Conservation (phyloP, 1,140 invertebrate genomes). For the Nephotettix cincticeps region DNA sequence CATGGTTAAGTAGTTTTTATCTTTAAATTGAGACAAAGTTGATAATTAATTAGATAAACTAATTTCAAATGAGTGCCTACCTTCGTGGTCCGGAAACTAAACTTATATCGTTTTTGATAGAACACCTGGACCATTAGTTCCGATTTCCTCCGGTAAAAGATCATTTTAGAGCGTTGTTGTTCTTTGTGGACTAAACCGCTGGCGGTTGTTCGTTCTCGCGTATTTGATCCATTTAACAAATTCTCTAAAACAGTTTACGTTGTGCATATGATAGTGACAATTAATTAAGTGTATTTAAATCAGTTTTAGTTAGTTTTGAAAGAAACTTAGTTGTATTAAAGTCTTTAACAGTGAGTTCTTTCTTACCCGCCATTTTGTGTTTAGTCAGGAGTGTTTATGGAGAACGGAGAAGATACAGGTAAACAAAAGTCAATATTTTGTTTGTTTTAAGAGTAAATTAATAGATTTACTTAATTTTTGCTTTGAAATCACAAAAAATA, state of each 20-base stretch:
- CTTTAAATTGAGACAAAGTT: no score
- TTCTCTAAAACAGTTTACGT: not conserved
- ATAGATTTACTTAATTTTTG: no score
- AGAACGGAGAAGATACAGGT: conserved; percentile 31
- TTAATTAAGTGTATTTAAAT: not conserved
- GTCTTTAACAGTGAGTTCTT: not conserved
- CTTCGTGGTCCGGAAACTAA: no score
- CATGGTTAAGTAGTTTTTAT: no score
- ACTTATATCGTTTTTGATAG: no score
- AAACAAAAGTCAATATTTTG: conserved; percentile 27
- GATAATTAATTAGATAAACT: no score
- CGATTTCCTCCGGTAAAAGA: conserved; percentile 10
- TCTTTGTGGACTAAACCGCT: not conserved
- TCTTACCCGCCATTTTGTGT: conserved; percentile 32
- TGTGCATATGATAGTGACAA: not conserved
- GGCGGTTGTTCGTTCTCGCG: not conserved
- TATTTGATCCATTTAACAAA: not conserved
- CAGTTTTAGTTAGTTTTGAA: not conserved
- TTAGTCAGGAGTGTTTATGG: conserved; percentile 31
- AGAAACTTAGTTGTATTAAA: not conserved
- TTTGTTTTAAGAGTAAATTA: not conserved
- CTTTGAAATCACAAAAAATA: no score
- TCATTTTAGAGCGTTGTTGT: not conserved
- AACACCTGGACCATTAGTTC: conserved; percentile 28
- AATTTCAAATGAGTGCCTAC: no score